Evolutionary conservation across 2,113 vertebrate species (phyloP).

Genomic region (Megaptera novaeangliae): DNA sequence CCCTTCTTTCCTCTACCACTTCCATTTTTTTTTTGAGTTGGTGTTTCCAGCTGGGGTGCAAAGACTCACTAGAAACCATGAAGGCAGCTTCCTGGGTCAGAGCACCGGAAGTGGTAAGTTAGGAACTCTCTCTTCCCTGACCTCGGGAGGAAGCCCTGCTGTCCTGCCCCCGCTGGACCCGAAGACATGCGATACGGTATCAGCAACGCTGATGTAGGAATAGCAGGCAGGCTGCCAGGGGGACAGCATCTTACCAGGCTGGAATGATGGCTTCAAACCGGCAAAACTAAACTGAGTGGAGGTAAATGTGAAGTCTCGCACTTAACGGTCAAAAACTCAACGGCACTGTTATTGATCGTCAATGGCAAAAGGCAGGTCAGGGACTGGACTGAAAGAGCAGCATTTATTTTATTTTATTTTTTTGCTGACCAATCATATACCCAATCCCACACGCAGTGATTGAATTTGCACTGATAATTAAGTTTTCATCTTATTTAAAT

Average conservation of each 20-base stretch:
- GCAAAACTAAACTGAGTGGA: not conserved
- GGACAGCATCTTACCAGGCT: not conserved
- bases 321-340: not conserved
- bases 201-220: not conserved
- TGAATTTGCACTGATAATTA: conserved; percentile 13
- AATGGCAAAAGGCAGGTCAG: not conserved
- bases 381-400: not conserved
- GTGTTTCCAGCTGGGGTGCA: not conserved
- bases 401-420: too few relatives aligned
- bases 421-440: not conserved
- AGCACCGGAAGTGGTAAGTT: not conserved
- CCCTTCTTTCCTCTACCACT: not conserved
- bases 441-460: not conserved
- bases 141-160: not conserved
- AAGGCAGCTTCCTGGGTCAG: not conserved
- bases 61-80: not conserved
- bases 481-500: conserved; percentile 48
- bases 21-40: not conserved
- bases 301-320: not conserved
- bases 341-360: not conserved
- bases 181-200: not conserved
- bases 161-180: not conserved
- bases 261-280: not conserved
- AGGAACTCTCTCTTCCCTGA: not conserved
- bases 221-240: not conserved